Conservation (phyloP, 2,888 invertebrate genomes). For the Drosophila neotestacea region DNA sequence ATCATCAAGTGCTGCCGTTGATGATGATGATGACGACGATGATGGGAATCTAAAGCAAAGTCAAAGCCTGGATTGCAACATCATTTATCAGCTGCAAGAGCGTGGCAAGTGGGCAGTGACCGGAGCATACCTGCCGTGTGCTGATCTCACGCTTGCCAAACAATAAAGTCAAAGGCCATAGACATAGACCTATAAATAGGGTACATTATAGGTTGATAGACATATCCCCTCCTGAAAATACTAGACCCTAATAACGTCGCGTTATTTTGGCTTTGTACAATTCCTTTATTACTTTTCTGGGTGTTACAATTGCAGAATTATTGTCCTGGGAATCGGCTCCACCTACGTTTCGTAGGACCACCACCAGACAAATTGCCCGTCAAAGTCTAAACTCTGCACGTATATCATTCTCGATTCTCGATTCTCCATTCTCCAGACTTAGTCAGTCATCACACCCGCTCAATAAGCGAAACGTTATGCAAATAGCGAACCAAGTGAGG, state of each 20-base stretch:
- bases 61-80: slow-evolving; percentile 63
- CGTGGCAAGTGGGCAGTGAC: slow-evolving; percentile 72
- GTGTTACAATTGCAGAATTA: slow-evolving; percentile 80
- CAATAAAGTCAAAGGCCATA: slow-evolving; percentile 66
- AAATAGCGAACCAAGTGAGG: slow-evolving; percentile 33
- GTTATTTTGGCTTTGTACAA: slow-evolving; percentile 42
- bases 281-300: slow-evolving; percentile 18
- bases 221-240: slow-evolving; percentile 52
- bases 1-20: slow-evolving; percentile 75
- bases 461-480: slow-evolving; percentile 55
- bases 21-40: slow-evolving; percentile 37
- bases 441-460: slow-evolving; percentile 40
- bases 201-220: slow-evolving; percentile 52
- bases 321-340: slow-evolving; percentile 77
- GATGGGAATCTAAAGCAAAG: slow-evolving; percentile 58
- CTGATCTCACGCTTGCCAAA: slow-evolving; percentile 78
- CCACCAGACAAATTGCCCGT: slow-evolving; percentile 33
- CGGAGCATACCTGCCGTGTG: slow-evolving; percentile 74
- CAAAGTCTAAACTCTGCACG: background rate
- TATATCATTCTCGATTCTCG: background rate
- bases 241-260: slow-evolving; percentile 66
- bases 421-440: background rate
- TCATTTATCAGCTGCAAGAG: slow-evolving; percentile 79
- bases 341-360: slow-evolving; percentile 75
- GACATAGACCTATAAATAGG: background rate